A percentile compares a stretch with the other conserved stretches of the same genome.
Conservation (phyloP, 2,113 vertebrate genomes). For the Tauraco erythrolophus region DNA sequence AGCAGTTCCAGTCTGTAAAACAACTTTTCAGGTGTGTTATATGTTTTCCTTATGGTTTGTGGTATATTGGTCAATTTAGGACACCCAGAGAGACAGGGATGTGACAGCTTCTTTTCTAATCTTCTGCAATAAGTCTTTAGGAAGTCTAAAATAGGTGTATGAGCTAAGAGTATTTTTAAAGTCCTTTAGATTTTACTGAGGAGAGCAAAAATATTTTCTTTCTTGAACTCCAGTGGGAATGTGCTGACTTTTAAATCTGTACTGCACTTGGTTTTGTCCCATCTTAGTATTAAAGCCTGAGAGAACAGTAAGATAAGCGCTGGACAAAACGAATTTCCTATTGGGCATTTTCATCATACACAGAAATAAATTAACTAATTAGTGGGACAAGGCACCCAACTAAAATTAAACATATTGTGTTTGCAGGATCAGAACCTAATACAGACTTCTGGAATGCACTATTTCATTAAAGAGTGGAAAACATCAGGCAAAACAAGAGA, state of each 20-base stretch:
- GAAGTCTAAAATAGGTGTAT: background rate
- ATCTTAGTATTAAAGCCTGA: background rate
- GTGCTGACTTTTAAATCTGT: background rate
- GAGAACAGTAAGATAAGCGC: background rate
- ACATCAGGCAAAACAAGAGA: background rate
- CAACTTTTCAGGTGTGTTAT: background rate
- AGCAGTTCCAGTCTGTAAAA: background rate
- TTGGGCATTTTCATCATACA: background rate
- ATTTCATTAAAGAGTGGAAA: background rate
- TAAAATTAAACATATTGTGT: background rate
- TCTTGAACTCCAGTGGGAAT: background rate
- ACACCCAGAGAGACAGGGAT: background rate
- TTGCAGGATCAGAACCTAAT: background rate
- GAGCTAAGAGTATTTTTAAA: background rate
- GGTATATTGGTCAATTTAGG: background rate
- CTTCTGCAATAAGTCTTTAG: background rate
- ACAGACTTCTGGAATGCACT: background rate
- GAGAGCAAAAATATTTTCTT: background rate
- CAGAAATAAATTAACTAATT: background rate
- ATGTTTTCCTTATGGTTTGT: background rate
- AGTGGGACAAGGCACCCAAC: background rate
- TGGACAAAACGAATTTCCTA: background rate
- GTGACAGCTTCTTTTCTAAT: background rate
- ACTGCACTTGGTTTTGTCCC: background rate
- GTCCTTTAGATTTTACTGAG: background rate